Conservation (phyloP, 2,113 vertebrate genomes). For the Gavia stellata region DNA sequence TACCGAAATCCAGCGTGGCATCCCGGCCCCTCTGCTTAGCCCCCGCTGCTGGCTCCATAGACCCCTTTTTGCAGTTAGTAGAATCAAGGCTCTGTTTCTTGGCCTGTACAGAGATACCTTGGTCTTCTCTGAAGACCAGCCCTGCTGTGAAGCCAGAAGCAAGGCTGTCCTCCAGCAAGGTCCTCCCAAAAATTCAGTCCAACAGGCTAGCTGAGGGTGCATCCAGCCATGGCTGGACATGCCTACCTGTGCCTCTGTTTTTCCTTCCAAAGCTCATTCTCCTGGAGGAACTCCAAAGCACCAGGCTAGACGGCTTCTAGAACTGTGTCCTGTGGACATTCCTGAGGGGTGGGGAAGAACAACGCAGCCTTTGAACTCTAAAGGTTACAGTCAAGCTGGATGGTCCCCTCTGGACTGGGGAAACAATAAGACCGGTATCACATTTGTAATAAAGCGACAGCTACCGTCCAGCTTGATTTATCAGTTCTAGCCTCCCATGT, state of each 20-base stretch:
- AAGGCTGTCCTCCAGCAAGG: neutral
- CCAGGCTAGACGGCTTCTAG: neutral
- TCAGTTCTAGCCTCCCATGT: neutral
- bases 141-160: neutral
- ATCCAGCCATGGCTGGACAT: neutral
- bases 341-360: neutral
- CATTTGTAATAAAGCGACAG: neutral
- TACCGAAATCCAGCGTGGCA: fast-evolving
- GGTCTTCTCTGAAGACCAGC: neutral
- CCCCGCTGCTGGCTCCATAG: neutral
- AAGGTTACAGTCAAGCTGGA: neutral
- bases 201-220: neutral
- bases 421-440: neutral
- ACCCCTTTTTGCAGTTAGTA: neutral
- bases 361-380: neutral
- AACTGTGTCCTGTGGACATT: neutral
- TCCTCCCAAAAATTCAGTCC: neutral
- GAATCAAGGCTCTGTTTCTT: neutral
- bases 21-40: neutral
- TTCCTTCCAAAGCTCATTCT: neutral
- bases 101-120: fast-evolving
- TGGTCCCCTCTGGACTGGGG: neutral
- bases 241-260: neutral
- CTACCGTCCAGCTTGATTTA: neutral
- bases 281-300: neutral